phyloP scores from a whole-genome alignment of 2,113 vertebrate species.

The Hystrix cristata region DNA sequence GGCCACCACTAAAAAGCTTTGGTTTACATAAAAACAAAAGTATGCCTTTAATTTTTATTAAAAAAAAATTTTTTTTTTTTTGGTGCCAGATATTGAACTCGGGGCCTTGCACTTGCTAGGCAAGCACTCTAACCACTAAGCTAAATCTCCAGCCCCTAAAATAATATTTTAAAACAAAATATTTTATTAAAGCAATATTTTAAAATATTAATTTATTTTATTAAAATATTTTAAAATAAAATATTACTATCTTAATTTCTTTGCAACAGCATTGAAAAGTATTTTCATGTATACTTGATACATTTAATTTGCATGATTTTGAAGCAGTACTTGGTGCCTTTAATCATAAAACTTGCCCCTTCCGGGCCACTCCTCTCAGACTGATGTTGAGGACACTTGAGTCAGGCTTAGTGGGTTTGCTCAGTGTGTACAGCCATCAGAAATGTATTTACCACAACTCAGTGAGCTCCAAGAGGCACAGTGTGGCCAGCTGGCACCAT shows the following conservation, averaged over 20 bases:
- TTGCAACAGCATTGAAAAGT: conserved; percentile 9
- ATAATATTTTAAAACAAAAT: too few species aligned
- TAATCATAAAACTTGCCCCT: conserved; percentile 13
- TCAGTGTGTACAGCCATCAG: conserved; percentile 15
- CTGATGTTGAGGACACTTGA: conserved; percentile 2
- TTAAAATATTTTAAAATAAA: not conserved
- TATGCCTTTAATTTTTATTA: not conserved
- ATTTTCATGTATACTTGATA: not conserved
- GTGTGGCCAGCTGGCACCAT: not conserved
- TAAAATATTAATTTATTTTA: too few species aligned
- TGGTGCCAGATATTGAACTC: too few species aligned
- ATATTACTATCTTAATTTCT: conserved; percentile 14
- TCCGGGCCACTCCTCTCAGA: not conserved
- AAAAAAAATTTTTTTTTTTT: not conserved
- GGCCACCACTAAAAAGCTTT: not conserved
- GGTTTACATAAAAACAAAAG: not conserved
- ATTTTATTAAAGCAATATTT: too few species aligned
- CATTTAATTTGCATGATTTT: conserved; percentile 56
- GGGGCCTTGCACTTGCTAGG: too few species aligned
- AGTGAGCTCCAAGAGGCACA: not conserved
- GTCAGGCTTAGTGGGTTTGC: conserved; percentile 47
- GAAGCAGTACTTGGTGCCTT: conserved; percentile 16
- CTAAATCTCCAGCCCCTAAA: too few species aligned
- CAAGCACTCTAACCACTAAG: too few species aligned
- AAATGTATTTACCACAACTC: conserved; percentile 49